These are phyloP conservation scores for Mustela nigripes DNA, from an alignment of 2,113 vertebrate genomes.

Conservation along the genomic window DNA sequence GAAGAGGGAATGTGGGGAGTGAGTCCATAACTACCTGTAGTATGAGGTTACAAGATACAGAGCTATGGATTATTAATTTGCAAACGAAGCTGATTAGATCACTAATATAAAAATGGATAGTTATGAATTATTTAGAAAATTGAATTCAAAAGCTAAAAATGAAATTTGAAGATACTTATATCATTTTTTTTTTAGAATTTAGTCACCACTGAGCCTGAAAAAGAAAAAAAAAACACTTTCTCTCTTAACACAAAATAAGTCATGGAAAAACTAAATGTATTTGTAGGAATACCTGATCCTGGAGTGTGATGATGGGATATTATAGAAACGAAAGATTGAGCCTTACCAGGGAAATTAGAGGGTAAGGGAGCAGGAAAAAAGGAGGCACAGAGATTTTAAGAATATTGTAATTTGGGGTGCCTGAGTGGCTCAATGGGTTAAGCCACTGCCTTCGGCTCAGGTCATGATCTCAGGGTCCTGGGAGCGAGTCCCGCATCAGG, in stretches of 20 bases:
- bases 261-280: background rate
- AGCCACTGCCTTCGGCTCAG: too few relatives aligned
- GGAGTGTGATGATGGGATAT: background rate
- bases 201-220: background rate
- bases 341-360: background rate
- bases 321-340: background rate
- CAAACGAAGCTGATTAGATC: background rate
- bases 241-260: background rate
- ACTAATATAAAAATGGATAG: background rate
- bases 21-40: background rate
- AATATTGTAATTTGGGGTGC: background rate
- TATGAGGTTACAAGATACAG: background rate
- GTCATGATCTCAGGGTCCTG: too few relatives aligned
- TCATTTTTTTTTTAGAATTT: background rate
- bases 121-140: slow-evolving; percentile 25
- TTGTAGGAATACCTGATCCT: background rate
- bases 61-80: background rate
- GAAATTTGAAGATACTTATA: background rate
- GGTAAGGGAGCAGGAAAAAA: background rate
- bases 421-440: too few relatives aligned
- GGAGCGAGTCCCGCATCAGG: too few relatives aligned
- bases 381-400: background rate
- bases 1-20: background rate
- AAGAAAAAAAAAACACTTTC: background rate
- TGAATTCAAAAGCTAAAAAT: background rate